Percentiles rank a stretch among this genome's conserved stretches.
Conservation (phyloP, 2,113 vertebrate species). For the Psittacula cyanocephala region DNA sequence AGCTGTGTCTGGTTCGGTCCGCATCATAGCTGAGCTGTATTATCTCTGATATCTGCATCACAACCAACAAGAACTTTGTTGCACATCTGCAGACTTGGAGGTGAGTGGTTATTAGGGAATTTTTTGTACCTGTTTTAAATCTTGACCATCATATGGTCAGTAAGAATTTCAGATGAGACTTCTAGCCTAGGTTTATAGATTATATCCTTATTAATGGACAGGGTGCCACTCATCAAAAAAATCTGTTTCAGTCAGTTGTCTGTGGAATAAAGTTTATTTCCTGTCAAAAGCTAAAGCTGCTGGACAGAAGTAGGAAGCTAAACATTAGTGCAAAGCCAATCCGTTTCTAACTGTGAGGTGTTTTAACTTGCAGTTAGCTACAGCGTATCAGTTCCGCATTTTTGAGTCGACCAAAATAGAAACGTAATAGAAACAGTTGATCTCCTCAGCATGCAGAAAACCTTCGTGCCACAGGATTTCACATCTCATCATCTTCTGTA, state of each 20-base stretch:
- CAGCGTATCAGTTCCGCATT: background rate
- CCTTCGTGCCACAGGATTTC: background rate
- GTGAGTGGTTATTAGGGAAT: background rate
- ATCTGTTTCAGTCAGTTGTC: background rate
- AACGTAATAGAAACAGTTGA: constrained; percentile 1
- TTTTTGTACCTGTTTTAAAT: background rate
- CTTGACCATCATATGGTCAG: background rate
- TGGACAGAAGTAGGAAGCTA: constrained; percentile 15
- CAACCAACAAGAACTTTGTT: background rate
- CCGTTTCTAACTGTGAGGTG: background rate
- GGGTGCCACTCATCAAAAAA: background rate
- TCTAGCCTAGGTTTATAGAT: background rate
- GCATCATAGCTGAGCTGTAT: background rate
- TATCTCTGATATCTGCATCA: background rate
- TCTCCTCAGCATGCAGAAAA: background rate
- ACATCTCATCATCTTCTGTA: background rate
- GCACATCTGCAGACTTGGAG: background rate
- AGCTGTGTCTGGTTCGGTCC: background rate
- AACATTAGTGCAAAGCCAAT: constrained; percentile 1
- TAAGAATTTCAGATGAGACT: background rate
- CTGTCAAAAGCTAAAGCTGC: background rate
- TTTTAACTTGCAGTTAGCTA: constrained; percentile 4
- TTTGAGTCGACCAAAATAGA: constrained; percentile 16
- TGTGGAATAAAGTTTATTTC: constrained; percentile 23
- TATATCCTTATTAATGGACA: background rate